Evolutionary conservation across 2,888 invertebrate species (phyloP), one percentile per base, ranked within the genome.

Genomic region (Anaspis maculata): DNA sequence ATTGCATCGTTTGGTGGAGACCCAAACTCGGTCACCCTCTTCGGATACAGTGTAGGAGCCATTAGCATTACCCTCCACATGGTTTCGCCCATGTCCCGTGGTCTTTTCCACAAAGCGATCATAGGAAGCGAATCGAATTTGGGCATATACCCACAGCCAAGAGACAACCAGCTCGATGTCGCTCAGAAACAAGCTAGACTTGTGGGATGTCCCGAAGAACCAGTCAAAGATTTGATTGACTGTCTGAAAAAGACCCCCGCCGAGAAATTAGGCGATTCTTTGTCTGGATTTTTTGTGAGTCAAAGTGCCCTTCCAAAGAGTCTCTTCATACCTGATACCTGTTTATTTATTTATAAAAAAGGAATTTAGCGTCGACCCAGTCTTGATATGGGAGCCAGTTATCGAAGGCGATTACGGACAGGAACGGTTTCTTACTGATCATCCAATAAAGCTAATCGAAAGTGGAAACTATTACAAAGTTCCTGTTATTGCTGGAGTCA

Each of bases 1-100:
- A 79, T 83, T 29, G 71, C 66, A 0, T 62, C 72, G 0, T 83
- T 83, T 49, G 81, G 83, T 0, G 83, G 83, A 2, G 73, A 83
- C 62, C 74, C 78, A 0, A 63, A 69, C 42, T 62, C 64, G 1
- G 75, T 83, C 1, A 83, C 83, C 0, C 61, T n/a, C n/a, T n/a
- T n/a, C n/a, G n/a, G n/a, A n/a, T 76, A 74, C 58, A 66, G 68
- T 41, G 64, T 65, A 3, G 71, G 72, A 5, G 59, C 57, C 1
- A 56, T 59, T 40, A 69, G 69, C 39, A 64, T 66, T 1, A 51
- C 61, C 6, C 39, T 70, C 4, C 71, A 71, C 43, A 67, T 77
- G 67, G 68, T 79, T 1, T 81, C 81, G 0, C 78, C 80, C 0
- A 75, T 82, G 74, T 75, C 77, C 1, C 68, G 68, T 59, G 77